Percentiles rank a stretch among this genome's conserved stretches.
Conservation (phyloP, 2,797 vertebrate species). For the Cryptoprocta ferox region DNA sequence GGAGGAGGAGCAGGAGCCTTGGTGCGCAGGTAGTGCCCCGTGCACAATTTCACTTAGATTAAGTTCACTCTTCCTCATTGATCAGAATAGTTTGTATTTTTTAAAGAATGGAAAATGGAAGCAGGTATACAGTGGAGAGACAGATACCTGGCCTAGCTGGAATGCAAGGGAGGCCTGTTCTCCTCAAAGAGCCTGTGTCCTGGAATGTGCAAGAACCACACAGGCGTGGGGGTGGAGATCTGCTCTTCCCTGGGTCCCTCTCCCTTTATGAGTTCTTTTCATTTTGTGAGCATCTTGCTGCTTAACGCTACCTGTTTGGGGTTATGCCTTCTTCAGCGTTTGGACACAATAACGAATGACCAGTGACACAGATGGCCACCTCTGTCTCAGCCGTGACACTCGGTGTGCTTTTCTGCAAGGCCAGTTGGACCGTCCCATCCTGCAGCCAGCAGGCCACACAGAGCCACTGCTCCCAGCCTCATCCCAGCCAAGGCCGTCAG, state of each 20-base stretch:
- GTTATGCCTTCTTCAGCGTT: background rate
- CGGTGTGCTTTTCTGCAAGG: background rate
- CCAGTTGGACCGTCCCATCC: fast-evolving
- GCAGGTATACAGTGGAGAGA: background rate
- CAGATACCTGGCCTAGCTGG: background rate
- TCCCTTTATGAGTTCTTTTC: background rate
- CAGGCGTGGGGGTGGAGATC: fast-evolving
- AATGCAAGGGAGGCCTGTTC: background rate
- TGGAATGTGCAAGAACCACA: fast-evolving
- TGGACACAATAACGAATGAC: background rate
- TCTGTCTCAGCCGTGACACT: background rate
- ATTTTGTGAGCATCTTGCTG: background rate
- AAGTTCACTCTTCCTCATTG: background rate
- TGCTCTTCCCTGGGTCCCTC: background rate
- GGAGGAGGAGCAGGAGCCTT: background rate
- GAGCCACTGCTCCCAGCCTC: background rate
- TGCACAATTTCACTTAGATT: background rate
- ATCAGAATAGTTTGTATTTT: no score
- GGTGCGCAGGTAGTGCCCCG: fast-evolving
- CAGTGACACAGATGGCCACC: background rate
- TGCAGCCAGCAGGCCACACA: background rate
- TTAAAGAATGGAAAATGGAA: background rate
- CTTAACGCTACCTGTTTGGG: background rate
- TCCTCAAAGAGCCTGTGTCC: fast-evolving
- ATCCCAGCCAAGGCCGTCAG: background rate